phyloP scores from a whole-genome alignment of 2,888 invertebrate species.

The Polyploca ridens region DNA sequence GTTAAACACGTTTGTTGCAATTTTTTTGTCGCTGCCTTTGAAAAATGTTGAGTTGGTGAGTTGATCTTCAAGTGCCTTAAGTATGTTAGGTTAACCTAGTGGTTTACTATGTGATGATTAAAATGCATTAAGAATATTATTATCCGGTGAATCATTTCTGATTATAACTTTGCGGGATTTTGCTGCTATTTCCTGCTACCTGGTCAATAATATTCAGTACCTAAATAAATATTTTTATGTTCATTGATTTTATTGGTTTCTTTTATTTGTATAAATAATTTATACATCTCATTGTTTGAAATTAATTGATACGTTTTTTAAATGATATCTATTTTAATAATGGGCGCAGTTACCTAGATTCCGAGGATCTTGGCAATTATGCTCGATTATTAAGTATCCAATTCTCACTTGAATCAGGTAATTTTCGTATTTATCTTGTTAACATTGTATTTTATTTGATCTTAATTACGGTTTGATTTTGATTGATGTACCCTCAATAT shows the following conservation, averaged over 20 bases:
- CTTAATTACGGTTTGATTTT: not conserved
- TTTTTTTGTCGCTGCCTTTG: conserved; percentile 7
- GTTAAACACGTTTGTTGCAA: conserved; percentile 9
- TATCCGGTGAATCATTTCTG: no score
- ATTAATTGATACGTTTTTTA: not conserved
- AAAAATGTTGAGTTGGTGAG: conserved; percentile 5
- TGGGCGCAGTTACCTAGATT: conserved; percentile 5
- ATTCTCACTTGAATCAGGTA: not conserved
- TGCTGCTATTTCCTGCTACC: no score
- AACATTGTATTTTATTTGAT: not conserved
- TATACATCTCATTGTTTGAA: not conserved
- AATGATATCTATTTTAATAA: not conserved
- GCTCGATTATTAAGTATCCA: not conserved
- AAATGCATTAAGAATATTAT: not conserved
- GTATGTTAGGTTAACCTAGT: not conserved
- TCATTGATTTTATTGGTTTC: not conserved
- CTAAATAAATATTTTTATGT: no score
- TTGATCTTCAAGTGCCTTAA: not conserved
- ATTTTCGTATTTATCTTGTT: no score
- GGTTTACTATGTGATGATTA: not conserved
- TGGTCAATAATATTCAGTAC: no score
- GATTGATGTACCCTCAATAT: not conserved
- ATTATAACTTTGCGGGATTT: no score
- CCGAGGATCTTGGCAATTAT: not conserved
- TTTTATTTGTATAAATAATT: not conserved